phyloP scores from a whole-genome alignment of 2,888 invertebrate genomes.

The Rutpela maculata region DNA sequence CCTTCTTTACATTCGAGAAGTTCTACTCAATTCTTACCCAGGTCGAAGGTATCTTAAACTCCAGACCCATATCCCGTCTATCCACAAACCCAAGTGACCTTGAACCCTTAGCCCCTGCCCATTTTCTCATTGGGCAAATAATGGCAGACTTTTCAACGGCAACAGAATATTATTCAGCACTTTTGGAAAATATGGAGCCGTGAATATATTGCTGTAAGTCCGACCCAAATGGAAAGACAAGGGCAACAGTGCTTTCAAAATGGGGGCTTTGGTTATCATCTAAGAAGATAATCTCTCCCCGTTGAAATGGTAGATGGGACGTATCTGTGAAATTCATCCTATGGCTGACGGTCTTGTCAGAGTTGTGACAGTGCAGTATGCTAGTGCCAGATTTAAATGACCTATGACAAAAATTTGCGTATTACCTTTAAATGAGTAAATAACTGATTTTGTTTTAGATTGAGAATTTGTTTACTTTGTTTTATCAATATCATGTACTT shows the following conservation, averaged over 20 bases:
- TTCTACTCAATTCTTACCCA: constrained; percentile 30
- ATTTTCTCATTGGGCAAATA: not conserved
- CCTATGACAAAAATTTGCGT: not conserved
- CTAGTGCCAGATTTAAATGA: not conserved
- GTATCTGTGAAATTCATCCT: constrained; percentile 13
- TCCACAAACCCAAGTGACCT: not conserved
- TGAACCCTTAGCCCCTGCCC: not conserved
- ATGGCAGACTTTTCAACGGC: not conserved
- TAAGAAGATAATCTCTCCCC: constrained; percentile 1
- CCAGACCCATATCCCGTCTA: constrained; percentile 19
- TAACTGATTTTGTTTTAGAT: too few species aligned
- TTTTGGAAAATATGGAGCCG: constrained; percentile 16
- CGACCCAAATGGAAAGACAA: constrained; percentile 14
- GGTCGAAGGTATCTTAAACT: constrained; percentile 35
- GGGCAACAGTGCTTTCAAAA: not conserved
- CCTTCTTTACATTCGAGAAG: not conserved
- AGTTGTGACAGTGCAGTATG: constrained; percentile 1
- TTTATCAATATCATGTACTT: too few species aligned
- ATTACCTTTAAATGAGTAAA: not conserved
- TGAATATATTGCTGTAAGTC: not conserved
- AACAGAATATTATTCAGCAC: not conserved
- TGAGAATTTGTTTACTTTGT: too few species aligned
- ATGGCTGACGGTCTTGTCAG: constrained; percentile 4
- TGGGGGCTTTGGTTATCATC: not conserved
- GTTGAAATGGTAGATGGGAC: constrained; percentile 17